Conservation (phyloP, 2,113 vertebrate genomes). For the Myotis lucifugus region DNA sequence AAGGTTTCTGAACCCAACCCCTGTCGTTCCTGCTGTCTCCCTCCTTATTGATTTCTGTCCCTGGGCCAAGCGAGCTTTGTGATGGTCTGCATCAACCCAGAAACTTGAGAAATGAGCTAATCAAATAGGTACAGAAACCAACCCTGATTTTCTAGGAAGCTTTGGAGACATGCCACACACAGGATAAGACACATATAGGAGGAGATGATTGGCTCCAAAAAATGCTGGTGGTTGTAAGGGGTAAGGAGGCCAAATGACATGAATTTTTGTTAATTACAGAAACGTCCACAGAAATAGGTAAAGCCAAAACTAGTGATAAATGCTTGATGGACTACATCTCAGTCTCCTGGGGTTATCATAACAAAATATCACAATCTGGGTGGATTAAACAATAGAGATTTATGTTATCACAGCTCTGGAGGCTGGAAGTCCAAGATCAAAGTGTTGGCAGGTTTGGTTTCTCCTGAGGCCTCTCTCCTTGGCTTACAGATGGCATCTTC, state of each 20-base stretch:
- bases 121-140: constrained; percentile 28
- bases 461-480: neutral
- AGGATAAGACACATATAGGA: neutral
- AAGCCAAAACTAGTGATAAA: neutral
- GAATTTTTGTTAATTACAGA: neutral
- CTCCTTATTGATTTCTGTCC: constrained; percentile 59
- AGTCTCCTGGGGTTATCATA: neutral
- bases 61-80: constrained; percentile 50
- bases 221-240: neutral
- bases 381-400: neutral
- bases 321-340: neutral
- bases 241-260: neutral
- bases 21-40: neutral
- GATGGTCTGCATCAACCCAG: constrained; percentile 13
- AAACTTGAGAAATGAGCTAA: constrained; percentile 66
- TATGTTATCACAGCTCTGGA: neutral
- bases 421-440: neutral
- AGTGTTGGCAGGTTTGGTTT: neutral
- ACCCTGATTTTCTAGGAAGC: constrained; percentile 1
- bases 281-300: neutral
- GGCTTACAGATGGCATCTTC: neutral
- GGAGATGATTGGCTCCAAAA: neutral
- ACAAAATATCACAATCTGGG: neutral
- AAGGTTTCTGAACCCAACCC: constrained; percentile 52
- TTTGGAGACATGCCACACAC: neutral